Base-by-base conservation (phyloP, 92 coral and sea anemone species). In the Epizoanthus rinbou region DNA sequence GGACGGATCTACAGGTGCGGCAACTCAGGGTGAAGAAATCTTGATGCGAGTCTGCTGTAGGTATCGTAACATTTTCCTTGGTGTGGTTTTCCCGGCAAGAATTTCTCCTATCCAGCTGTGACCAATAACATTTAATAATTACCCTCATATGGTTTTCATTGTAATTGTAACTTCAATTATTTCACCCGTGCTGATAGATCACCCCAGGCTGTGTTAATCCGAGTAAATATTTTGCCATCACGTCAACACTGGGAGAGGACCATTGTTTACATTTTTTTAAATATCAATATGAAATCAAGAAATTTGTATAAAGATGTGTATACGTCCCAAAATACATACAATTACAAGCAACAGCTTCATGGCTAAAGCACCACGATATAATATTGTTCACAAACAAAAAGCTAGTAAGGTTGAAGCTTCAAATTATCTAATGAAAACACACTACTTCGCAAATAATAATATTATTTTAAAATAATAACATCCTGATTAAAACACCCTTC, bases 161-260 rank as follows among this genome's bases (percentile, higher is more conserved):
- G 75, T 24, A 17, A 71, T 71, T 41, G 57, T 14, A 28, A 21
- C 21, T 62, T 37, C 71, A 22, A 33, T 22, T 78, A 10, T 18
- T 62, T 62, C 21, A 62, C 8, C 31, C 41, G 69, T 69, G 71
- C 16, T 74, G 80, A 74, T 63, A 74, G 41, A 1, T 25, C 47
- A 18, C 45, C 41, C 80, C 24, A 13, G 39, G 24, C 62, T 13
- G 80, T 37, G 39, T 23, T 41, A 78, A 78, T 78, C 82, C 39
- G 71, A 60, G 69, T 78, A 78, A 78, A 78, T 78, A 78, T 78
- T 59, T 59, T 78, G 71, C 71, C 64, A 78, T 62, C 71, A 43
- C 25, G 58, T 78, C 64, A 76, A 78, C 18, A 22, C 82, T 60
- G 82, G 56, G 71, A 75, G 82, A 53, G 65, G 57, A 41, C 70